Conservation (phyloP, 2,888 invertebrate species). For the Bellardia bayeri region DNA sequence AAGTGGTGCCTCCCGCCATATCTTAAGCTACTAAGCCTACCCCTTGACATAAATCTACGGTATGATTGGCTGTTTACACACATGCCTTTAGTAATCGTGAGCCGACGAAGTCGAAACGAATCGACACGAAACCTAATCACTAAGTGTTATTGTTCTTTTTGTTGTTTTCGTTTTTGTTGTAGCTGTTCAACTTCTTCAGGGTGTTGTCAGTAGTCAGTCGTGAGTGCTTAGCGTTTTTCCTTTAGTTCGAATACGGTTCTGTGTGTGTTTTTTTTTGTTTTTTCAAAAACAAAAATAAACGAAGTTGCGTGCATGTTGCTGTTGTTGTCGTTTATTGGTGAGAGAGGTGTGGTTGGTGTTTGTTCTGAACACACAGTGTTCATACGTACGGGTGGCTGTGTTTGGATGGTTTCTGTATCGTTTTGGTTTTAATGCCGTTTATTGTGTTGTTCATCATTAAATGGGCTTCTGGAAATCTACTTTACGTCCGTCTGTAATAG, state of each 20-base stretch:
- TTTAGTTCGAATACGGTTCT: not conserved
- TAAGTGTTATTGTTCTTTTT: conserved; percentile 38
- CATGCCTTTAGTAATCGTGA: conserved; percentile 61
- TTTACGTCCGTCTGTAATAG: not conserved
- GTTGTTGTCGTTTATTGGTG: not conserved
- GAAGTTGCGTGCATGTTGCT: conserved; percentile 21
- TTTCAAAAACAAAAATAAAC: not conserved
- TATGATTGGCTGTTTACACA: conserved; percentile 68
- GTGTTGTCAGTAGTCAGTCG: conserved; percentile 56
- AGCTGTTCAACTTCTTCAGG: conserved; percentile 60
- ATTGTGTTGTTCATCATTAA: conserved; percentile 12
- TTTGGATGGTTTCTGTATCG: not conserved
- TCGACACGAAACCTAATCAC: conserved; percentile 48
- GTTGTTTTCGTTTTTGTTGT: conserved; percentile 34
- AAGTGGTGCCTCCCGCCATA: conserved; percentile 73
- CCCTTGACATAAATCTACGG: conserved; percentile 67
- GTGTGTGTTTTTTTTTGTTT: conserved; percentile 5
- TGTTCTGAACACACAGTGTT: not conserved
- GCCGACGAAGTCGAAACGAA: conserved; percentile 58
- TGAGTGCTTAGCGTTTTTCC: not conserved
- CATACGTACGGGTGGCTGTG: not conserved
- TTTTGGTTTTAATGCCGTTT: not conserved
- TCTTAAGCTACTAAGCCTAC: conserved; percentile 72
- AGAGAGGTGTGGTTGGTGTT: conserved; percentile 63
- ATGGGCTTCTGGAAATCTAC: conserved; percentile 5